Base-by-base conservation (phyloP, 1,140 invertebrate species). In the Pogonognathellus flavescens region DNA sequence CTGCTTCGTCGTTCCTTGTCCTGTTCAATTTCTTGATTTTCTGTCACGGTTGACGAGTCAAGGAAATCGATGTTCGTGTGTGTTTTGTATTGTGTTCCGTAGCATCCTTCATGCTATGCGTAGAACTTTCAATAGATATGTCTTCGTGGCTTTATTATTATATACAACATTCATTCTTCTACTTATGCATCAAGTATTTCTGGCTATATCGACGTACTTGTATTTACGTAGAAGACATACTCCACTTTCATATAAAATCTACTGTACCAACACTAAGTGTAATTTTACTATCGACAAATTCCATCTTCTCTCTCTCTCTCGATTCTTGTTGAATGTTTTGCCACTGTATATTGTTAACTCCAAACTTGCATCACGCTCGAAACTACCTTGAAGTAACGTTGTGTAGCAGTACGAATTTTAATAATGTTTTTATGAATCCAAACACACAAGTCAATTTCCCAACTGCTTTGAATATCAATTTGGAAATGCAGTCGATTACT, bases 11-110 rank as follows among this genome's bases (percentile, higher is more conserved):
- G 6, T 31, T 18, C 4, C 25, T 49, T 50, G 70, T 50, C 70
- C 70, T 50, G 70, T 76, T 76, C 70, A 76, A 76, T 76, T 76
- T 76, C 70, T 76, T 76, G 70, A 76, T 76, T 76, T 76, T 76
- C 70, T 76, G 70, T 76, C 70, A 76, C 70, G 31, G 13, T 49
- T 76, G 41, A 76, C 8, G 70, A 31, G 25, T 76, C 41, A 7
- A n/a, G 70, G 70, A 76, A 76, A 76, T 76, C 70, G 70, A 76
- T 76, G 70, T 50, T 76, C 25, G n/a, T 66, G 25, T 66, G 22
- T 66, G 31, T 41, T 41, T 41, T 41, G 53, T 57, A 14, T 57
- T n/a, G n/a, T n/a, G n/a, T n/a, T n/a, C n/a, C n/a, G 53, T n/a
- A 57, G 11, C 9, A n/a, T 2, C 9, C 53, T 57, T 9, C n/a